Evolutionary conservation across 2,797 vertebrate species (phyloP).

Genomic region (Meda fulgida): DNA sequence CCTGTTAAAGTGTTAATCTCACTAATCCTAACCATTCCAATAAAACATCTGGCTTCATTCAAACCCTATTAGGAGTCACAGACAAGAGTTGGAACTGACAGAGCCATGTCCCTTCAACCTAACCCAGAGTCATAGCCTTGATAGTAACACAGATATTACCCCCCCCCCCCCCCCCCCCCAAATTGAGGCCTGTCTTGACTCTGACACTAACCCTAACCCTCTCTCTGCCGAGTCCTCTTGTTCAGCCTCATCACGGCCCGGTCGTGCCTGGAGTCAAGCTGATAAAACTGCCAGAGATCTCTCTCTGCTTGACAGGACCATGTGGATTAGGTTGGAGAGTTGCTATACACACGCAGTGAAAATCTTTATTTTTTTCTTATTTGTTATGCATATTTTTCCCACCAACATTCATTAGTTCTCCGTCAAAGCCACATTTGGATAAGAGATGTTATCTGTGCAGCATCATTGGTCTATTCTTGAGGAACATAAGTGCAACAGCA

Average conservation of each 20-base stretch:
- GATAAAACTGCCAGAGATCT: background rate
- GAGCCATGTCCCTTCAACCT: constrained; percentile 45
- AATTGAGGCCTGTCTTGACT: constrained; percentile 17
- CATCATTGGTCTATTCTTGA: background rate
- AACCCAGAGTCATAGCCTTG: constrained; percentile 47
- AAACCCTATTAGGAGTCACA: constrained; percentile 53
- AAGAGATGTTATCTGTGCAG: background rate
- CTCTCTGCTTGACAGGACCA: background rate
- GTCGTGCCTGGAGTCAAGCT: background rate
- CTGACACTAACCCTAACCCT: constrained; percentile 25
- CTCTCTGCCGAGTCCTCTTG: background rate
- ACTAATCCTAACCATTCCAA: constrained; percentile 60
- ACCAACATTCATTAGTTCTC: background rate
- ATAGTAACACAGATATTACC: constrained; percentile 23
- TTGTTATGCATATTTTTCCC: background rate
- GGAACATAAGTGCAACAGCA: background rate
- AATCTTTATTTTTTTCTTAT: background rate
- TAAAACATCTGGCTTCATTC: constrained; percentile 67
- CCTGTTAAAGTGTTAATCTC: constrained; percentile 62
- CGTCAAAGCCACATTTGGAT: background rate
- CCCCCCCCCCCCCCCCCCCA: background rate
- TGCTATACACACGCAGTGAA: background rate
- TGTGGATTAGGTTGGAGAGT: background rate
- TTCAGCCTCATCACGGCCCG: constrained; percentile 9
- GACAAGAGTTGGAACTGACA: constrained; percentile 54